Conservation (phyloP, 2,888 invertebrate genomes). For the Dicycla oo region DNA sequence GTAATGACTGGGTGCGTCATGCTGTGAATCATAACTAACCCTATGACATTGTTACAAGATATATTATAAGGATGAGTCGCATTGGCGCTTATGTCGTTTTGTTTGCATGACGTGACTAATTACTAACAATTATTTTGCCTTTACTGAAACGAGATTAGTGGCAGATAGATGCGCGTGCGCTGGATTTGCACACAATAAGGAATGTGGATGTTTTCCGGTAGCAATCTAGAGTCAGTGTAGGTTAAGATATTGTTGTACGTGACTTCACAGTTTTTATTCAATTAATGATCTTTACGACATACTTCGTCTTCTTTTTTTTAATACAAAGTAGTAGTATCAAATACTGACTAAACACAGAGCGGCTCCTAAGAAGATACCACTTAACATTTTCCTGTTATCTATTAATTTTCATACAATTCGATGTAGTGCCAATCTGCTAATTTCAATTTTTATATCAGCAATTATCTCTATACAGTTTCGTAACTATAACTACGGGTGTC, state of each 20-base stretch:
- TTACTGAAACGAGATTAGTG: slow-evolving; percentile 62
- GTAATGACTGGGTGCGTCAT: slow-evolving; percentile 41
- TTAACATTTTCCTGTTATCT: slow-evolving; percentile 12
- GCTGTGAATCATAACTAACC: slow-evolving; percentile 43
- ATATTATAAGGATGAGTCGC: slow-evolving; percentile 17
- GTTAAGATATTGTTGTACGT: slow-evolving; percentile 48
- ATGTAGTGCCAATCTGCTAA: slow-evolving; percentile 24
- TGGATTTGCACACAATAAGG: slow-evolving; percentile 63
- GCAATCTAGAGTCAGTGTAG: slow-evolving; percentile 11
- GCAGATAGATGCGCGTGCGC: slow-evolving; percentile 49
- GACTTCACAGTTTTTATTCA: slow-evolving; percentile 22
- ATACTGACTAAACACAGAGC: background rate
- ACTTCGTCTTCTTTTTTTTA: background rate
- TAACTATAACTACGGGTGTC: slow-evolving; percentile 52
- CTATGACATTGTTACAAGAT: slow-evolving; percentile 34
- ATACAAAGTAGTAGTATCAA: slow-evolving; percentile 27
- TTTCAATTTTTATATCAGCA: slow-evolving; percentile 37
- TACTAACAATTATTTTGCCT: slow-evolving; percentile 60
- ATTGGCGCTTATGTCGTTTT: slow-evolving; percentile 40
- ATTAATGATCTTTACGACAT: slow-evolving; percentile 1
- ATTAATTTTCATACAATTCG: slow-evolving; percentile 20
- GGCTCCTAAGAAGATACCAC: background rate
- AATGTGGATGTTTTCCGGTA: slow-evolving; percentile 52
- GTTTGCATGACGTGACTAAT: slow-evolving; percentile 43
- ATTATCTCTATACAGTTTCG: slow-evolving; percentile 42